A percentile compares a stretch with the other conserved stretches of the same genome.
Evolutionary conservation across 2,797 vertebrate species (phyloP).

Genomic region (Uromys caudimaculatus): DNA sequence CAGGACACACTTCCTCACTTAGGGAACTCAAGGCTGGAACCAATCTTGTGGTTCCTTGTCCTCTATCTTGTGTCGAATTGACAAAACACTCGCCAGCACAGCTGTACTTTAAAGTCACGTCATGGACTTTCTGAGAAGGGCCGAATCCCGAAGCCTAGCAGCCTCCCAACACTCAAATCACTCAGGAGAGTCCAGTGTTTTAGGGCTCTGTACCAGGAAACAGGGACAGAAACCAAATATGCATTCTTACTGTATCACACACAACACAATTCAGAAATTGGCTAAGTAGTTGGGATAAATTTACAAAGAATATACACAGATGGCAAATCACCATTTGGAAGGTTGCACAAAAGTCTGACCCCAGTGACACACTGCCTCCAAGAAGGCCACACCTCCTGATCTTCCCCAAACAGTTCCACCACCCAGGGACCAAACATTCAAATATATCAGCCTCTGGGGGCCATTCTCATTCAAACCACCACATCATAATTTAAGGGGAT

Average conservation of each 20-base stretch:
- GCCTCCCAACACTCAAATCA: not conserved
- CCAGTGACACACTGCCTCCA: not conserved
- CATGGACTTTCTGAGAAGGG: not conserved
- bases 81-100: not conserved
- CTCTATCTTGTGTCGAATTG: not conserved
- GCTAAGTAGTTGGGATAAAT: not conserved
- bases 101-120: not conserved
- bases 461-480: not conserved
- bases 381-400: not conserved
- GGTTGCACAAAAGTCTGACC: not conserved
- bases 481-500: not conserved
- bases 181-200: not conserved
- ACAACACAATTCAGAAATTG: not conserved
- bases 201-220: not conserved
- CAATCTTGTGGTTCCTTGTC: not conserved
- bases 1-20: not conserved
- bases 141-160: not conserved
- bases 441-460: not conserved
- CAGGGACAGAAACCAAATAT: not conserved
- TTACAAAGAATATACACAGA: slow-evolving; percentile 1
- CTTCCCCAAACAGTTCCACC: not conserved
- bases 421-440: not conserved
- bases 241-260: not conserved
- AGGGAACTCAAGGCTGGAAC: not conserved
- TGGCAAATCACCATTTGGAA: not conserved